A percentile compares a stretch with the other conserved stretches of the same genome.
These are phyloP conservation scores for Aquatica leii DNA, from an alignment of 2,888 invertebrate species.

Conservation along the genomic window DNA sequence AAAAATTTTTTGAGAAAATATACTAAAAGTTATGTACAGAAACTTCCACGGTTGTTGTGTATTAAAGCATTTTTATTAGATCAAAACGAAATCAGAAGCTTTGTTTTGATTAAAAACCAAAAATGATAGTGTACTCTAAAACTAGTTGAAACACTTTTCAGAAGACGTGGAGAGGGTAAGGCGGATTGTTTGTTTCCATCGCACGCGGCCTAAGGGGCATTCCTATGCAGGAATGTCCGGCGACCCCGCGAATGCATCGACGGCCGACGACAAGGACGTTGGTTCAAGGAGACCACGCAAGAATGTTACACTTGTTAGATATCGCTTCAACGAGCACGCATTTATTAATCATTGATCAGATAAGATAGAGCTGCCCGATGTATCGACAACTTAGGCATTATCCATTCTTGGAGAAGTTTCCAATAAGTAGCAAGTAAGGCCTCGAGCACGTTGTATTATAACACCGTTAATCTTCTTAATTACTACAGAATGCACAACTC, in stretches of 20 bases:
- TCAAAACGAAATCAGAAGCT: too few relatives aligned
- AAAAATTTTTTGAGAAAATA: too few relatives aligned
- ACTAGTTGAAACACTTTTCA: background rate
- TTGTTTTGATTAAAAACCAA: too few relatives aligned
- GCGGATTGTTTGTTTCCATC: conserved; percentile 57
- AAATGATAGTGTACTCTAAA: too few relatives aligned
- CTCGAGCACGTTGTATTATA: too few relatives aligned
- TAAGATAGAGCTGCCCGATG: conserved; percentile 22
- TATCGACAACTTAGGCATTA: conserved; percentile 10
- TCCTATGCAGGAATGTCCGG: conserved; percentile 56
- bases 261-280: conserved; percentile 50
- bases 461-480: too few relatives aligned
- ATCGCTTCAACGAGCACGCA: conserved; percentile 25
- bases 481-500: too few relatives aligned
- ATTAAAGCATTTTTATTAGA: too few relatives aligned
- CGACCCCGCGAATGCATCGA: conserved; percentile 54
- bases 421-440: background rate
- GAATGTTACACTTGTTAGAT: conserved; percentile 46
- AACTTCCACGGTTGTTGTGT: too few relatives aligned
- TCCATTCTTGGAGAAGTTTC: conserved; percentile 9
- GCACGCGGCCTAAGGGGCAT: conserved; percentile 52
- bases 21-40: too few relatives aligned
- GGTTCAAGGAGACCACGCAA: conserved; percentile 51
- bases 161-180: conserved; percentile 37
- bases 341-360: conserved; percentile 30